Percentiles rank a stretch among this genome's conserved stretches.
phyloP scores from a whole-genome alignment of 2,888 invertebrate species.

The Diadromus collaris region DNA sequence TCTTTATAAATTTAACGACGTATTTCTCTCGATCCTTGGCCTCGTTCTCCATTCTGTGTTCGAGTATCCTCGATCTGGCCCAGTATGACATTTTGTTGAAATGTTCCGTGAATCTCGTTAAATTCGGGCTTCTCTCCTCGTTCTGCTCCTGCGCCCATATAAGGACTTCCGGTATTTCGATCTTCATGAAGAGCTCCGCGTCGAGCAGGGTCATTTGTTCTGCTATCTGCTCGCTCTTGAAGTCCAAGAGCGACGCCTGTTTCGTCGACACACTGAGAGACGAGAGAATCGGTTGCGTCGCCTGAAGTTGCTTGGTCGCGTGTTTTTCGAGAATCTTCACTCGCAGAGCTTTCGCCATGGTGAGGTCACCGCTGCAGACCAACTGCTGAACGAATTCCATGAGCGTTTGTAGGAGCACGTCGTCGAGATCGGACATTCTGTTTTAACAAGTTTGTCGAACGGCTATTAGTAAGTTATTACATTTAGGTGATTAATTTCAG shows the following conservation, averaged over 20 bases:
- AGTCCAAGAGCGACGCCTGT: constrained; percentile 89
- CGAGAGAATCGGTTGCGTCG: constrained; percentile 79
- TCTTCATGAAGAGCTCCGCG: constrained; percentile 96
- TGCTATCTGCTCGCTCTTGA: constrained; percentile 97
- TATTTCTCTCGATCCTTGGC: constrained; percentile 98
- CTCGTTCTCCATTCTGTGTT: constrained; percentile 86
- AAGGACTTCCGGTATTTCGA: constrained; percentile 98
- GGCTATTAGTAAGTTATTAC: background rate
- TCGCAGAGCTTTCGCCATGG: constrained; percentile 93
- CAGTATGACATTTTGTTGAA: constrained; percentile 99
- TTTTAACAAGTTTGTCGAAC: constrained; percentile 17
- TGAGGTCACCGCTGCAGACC: constrained; percentile 94
- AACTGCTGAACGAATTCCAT: constrained; percentile 97
- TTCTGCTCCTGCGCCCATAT: constrained; percentile 99
- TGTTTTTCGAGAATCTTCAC: constrained; percentile 96
- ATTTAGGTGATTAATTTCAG: background rate
- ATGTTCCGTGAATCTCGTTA: constrained; percentile 98
- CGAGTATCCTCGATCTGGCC: constrained; percentile 96
- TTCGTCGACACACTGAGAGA: constrained; percentile 82
- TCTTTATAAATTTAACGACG: constrained; percentile 97
- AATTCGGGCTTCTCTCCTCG: constrained; percentile 97
- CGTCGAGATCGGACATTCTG: constrained; percentile 93
- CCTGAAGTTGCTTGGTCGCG: constrained; percentile 82
- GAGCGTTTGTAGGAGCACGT: constrained; percentile 89
- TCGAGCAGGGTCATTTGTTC: constrained; percentile 99